These are phyloP conservation scores for Hemichromis elongatus DNA, from an alignment of 2,113 vertebrate genomes.

Conservation along the genomic window DNA sequence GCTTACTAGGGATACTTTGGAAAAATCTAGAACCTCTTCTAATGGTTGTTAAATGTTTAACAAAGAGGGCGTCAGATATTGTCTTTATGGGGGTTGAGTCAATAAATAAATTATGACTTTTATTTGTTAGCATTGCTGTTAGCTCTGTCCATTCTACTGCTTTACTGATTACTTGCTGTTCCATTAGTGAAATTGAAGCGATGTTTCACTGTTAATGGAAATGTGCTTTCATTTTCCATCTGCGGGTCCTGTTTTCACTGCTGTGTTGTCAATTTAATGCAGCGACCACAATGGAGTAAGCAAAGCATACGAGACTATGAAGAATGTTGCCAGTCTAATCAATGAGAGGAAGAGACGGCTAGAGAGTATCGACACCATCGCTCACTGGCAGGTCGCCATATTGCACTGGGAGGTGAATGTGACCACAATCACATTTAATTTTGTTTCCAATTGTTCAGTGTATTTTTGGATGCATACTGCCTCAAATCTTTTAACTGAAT, in stretches of 20 bases:
- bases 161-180: not conserved
- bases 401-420: constrained; percentile 90
- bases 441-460: not conserved
- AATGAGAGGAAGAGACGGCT: constrained; percentile 93
- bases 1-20: not conserved
- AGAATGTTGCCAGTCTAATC: constrained; percentile 93
- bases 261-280: constrained; percentile 17
- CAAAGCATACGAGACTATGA: constrained; percentile 92
- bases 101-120: not conserved
- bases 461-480: not conserved
- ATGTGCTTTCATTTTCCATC: not conserved
- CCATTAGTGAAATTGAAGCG: not conserved
- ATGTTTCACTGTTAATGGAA: not conserved
- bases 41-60: not conserved
- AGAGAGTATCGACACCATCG: constrained; percentile 94
- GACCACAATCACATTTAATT: not conserved
- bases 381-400: constrained; percentile 94
- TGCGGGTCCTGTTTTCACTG: not conserved
- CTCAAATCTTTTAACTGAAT: not conserved
- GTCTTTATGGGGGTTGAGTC: not conserved
- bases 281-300: constrained; percentile 87
- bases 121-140: not conserved
- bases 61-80: not conserved
- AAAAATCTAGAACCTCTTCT: not conserved
- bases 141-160: not conserved